These are phyloP conservation scores for Leuctra nigra DNA, from an alignment of 2,888 invertebrate species.

Conservation along the genomic window DNA sequence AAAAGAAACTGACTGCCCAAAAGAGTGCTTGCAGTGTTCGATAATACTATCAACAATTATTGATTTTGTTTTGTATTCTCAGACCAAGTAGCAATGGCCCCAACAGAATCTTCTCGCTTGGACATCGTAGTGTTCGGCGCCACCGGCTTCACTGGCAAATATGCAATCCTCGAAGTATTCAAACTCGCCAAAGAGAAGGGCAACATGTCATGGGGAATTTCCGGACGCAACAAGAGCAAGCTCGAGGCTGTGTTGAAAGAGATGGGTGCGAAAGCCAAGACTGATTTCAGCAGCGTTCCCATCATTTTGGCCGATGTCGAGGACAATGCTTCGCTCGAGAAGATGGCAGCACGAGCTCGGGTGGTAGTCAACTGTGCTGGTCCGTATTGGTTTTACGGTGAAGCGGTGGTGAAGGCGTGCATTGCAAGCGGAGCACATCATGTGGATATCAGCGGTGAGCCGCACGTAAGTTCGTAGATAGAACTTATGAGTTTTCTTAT, in stretches of 20 bases:
- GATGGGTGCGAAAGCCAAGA: slow-evolving; percentile 40
- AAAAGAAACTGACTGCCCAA: too few species aligned
- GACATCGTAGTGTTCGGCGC: slow-evolving; percentile 92
- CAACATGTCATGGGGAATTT: slow-evolving; percentile 76
- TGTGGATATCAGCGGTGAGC: slow-evolving; percentile 90
- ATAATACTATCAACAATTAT: too few species aligned
- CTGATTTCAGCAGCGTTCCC: slow-evolving; percentile 52
- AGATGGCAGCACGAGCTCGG: slow-evolving; percentile 72
- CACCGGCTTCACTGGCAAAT: slow-evolving; percentile 87
- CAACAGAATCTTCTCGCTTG: too few species aligned
- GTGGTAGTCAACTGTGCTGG: slow-evolving; percentile 90
- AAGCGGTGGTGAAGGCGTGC: slow-evolving; percentile 83
- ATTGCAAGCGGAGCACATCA: slow-evolving; percentile 74
- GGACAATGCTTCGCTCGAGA: slow-evolving; percentile 62
- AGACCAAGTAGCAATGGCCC: too few species aligned
- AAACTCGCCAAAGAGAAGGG: slow-evolving; percentile 43
- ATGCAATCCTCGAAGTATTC: slow-evolving; percentile 62
- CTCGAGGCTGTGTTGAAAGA: slow-evolving; percentile 46
- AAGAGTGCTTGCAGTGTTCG: too few species aligned
- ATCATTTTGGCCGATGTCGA: slow-evolving; percentile 71
- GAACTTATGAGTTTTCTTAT: too few species aligned
- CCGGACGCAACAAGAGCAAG: slow-evolving; percentile 65
- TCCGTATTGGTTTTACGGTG: slow-evolving; percentile 82
- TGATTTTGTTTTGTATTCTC: too few species aligned
- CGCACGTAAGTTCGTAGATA: slow-evolving; percentile 63